A percentile compares a stretch with the other conserved stretches of the same genome.
These are phyloP conservation scores for Synanthedon tipuliformis DNA, from an alignment of 2,888 invertebrate genomes.

Conservation along the genomic window DNA sequence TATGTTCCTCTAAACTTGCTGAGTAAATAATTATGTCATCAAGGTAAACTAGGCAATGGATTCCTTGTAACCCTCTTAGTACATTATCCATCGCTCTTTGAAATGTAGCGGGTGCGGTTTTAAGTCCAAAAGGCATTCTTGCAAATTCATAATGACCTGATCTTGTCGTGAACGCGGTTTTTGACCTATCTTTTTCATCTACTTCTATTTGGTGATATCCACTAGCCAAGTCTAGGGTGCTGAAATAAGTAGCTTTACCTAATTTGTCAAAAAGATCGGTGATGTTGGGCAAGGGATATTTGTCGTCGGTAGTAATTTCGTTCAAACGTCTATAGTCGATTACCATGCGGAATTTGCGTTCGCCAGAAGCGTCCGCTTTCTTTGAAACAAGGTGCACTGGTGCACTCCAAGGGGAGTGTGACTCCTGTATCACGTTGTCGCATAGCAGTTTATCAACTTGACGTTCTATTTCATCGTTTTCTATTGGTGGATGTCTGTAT, in stretches of 20 bases:
- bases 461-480: constrained; percentile 17
- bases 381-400: constrained; percentile 25
- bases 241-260: constrained; percentile 15
- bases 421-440: constrained; percentile 22
- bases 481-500: constrained; percentile 14
- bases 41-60: no score
- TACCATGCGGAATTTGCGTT: constrained; percentile 8
- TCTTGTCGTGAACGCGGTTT: constrained; percentile 1
- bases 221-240: constrained; percentile 8
- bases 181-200: not conserved
- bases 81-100: no score
- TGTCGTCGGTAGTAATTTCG: constrained; percentile 11
- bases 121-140: constrained; percentile 2
- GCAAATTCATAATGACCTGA: not conserved
- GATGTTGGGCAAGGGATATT: constrained; percentile 15
- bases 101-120: constrained; percentile 5
- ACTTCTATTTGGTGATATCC: constrained; percentile 5
- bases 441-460: constrained; percentile 21
- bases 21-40: no score
- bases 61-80: no score
- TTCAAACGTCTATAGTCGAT: constrained; percentile 1
- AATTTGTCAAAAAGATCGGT: constrained; percentile 11
- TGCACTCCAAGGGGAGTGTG: constrained; percentile 23
- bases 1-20: no score
- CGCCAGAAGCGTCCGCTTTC: constrained; percentile 11